Conservation (phyloP, 2,113 vertebrate genomes). For the Colistium nudipinnis region DNA sequence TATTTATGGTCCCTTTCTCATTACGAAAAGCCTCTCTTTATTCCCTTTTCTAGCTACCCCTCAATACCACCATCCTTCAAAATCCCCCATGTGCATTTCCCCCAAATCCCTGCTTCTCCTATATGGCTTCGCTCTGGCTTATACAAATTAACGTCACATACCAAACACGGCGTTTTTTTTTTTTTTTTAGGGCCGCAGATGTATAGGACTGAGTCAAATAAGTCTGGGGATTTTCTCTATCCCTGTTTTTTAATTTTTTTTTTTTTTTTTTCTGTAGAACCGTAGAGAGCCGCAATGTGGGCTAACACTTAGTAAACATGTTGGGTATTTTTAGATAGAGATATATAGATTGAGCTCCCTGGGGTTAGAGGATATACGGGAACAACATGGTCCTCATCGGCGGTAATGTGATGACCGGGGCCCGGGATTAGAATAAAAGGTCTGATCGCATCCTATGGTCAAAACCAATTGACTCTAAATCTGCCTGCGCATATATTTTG, state of each 20-base stretch:
- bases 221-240: slow-evolving; percentile 54
- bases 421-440: slow-evolving; percentile 60
- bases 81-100: slow-evolving; percentile 28
- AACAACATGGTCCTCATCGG: slow-evolving; percentile 60
- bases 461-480: slow-evolving; percentile 50
- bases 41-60: slow-evolving; percentile 8
- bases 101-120: slow-evolving; percentile 37
- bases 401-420: slow-evolving; percentile 49
- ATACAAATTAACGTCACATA: slow-evolving; percentile 28
- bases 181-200: slow-evolving; percentile 23
- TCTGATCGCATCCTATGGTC: slow-evolving; percentile 35
- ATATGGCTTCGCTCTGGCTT: slow-evolving; percentile 20
- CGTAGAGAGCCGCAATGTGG: slow-evolving; percentile 20
- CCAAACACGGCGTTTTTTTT: slow-evolving; percentile 36
- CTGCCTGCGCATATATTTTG: slow-evolving; percentile 20
- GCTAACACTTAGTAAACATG: slow-evolving; percentile 47
- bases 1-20: slow-evolving; percentile 8
- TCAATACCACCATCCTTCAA: slow-evolving; percentile 28
- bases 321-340: slow-evolving; percentile 46
- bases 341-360: slow-evolving; percentile 36
- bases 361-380: slow-evolving; percentile 46
- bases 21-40: slow-evolving; percentile 31
- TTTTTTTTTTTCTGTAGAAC: slow-evolving; percentile 8
- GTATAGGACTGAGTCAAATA: slow-evolving; percentile 36
- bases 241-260: slow-evolving; percentile 17